Evolutionary conservation across 2,888 invertebrate genomes (phyloP).

Genomic region (Anarsia innoxiella): DNA sequence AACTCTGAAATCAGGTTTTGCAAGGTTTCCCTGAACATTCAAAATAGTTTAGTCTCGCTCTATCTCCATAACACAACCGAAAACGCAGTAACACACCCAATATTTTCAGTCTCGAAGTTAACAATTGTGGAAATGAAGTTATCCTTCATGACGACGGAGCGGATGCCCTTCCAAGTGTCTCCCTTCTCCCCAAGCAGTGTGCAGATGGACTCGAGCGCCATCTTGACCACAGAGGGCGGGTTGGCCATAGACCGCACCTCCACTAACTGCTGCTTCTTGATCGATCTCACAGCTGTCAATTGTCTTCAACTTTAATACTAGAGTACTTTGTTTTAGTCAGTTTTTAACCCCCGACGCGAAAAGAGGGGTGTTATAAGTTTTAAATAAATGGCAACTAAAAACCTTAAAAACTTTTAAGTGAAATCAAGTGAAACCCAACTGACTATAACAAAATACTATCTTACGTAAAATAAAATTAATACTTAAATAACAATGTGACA

Average conservation of each 20-base stretch:
- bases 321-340: not conserved
- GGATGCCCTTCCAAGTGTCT: constrained; percentile 95
- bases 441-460: too few species aligned
- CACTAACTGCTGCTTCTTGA: constrained; percentile 96
- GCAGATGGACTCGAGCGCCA: constrained; percentile 96
- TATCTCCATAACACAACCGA: constrained; percentile 5
- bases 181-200: constrained; percentile 93
- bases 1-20: not conserved
- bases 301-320: constrained; percentile 39
- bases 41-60: not conserved
- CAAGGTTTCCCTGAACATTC: not conserved
- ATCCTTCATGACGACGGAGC: constrained; percentile 93
- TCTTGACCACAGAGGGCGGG: constrained; percentile 93
- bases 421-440: too few species aligned
- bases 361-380: too few species aligned
- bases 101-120: constrained; percentile 94
- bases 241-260: constrained; percentile 96
- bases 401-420: too few species aligned
- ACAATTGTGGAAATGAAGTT: constrained; percentile 96
- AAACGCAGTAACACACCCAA: constrained; percentile 81
- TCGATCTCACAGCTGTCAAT: constrained; percentile 89
- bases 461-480: too few species aligned
- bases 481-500: too few species aligned
- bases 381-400: too few species aligned
- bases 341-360: too few species aligned